Percentiles rank a stretch among this genome's conserved stretches.
These are phyloP conservation scores for Myopa testacea DNA, from an alignment of 2,888 invertebrate genomes.

Conservation along the genomic window DNA sequence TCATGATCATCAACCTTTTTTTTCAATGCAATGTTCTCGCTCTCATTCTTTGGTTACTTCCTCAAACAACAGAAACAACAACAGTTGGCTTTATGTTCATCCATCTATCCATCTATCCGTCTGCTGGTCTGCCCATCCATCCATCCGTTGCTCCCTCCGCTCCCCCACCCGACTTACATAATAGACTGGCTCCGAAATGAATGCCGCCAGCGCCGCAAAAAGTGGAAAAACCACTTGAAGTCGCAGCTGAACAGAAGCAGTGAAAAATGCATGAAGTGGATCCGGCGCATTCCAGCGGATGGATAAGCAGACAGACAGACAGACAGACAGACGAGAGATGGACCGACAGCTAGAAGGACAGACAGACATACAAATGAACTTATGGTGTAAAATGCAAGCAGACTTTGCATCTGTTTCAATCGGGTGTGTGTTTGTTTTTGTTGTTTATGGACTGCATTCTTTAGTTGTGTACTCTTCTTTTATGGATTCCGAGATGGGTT, in stretches of 20 bases:
- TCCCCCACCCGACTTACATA: not conserved
- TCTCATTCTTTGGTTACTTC: too few species aligned
- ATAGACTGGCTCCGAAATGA: not conserved
- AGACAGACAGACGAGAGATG: not conserved
- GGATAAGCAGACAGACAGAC: not conserved
- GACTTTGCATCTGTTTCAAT: too few species aligned
- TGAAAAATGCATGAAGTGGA: conserved; percentile 6
- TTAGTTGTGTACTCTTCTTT: too few species aligned
- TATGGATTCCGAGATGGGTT: too few species aligned
- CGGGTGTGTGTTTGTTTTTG: not conserved
- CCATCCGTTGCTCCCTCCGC: not conserved
- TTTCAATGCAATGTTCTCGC: too few species aligned
- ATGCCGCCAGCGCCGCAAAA: too few species aligned
- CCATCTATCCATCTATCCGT: not conserved
- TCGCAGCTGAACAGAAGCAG: not conserved
- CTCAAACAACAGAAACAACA: not conserved
- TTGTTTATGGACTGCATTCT: not conserved
- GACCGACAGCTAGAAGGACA: not conserved
- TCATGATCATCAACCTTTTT: too few species aligned
- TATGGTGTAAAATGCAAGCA: too few species aligned
- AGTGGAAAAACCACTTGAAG: too few species aligned
- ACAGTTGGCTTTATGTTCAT: not conserved
- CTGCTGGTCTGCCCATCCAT: not conserved
- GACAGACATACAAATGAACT: not conserved
- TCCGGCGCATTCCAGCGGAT: conserved; percentile 1